Percentiles rank a stretch among this genome's conserved stretches.
Conservation (phyloP, 2,113 vertebrate genomes). For the Neolamprologus cancellatus region DNA sequence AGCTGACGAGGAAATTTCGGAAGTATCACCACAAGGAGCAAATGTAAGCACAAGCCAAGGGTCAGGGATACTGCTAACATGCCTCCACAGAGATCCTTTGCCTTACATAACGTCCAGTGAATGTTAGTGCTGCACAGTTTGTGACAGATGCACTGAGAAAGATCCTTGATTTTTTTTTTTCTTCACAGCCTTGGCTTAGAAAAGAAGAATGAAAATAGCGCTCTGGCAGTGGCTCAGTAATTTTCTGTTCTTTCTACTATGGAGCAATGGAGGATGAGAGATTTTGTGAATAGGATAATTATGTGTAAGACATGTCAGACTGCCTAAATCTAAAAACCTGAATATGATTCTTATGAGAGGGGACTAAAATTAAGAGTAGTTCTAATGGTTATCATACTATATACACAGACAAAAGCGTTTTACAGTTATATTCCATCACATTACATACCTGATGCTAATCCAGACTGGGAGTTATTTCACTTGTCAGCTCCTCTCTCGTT, state of each 20-base stretch:
- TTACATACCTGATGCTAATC: neutral
- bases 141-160: neutral
- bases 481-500: neutral
- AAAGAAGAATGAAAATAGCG: neutral
- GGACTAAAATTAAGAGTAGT: neutral
- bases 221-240: neutral
- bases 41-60: conserved; percentile 7
- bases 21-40: neutral
- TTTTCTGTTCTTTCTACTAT: neutral
- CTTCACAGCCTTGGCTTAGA: neutral
- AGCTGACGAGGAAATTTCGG: neutral
- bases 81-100: neutral
- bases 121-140: neutral
- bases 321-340: neutral
- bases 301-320: neutral
- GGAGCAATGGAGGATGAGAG: neutral
- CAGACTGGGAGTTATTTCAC: neutral
- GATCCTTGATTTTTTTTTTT: neutral
- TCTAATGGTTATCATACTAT: neutral
- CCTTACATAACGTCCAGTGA: conserved; percentile 3
- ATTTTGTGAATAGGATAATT: neutral
- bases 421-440: neutral
- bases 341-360: neutral
- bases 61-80: conserved; percentile 6
- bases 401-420: neutral